Conservation (phyloP, 1,140 invertebrate genomes). For the Ceratina japonica region DNA sequence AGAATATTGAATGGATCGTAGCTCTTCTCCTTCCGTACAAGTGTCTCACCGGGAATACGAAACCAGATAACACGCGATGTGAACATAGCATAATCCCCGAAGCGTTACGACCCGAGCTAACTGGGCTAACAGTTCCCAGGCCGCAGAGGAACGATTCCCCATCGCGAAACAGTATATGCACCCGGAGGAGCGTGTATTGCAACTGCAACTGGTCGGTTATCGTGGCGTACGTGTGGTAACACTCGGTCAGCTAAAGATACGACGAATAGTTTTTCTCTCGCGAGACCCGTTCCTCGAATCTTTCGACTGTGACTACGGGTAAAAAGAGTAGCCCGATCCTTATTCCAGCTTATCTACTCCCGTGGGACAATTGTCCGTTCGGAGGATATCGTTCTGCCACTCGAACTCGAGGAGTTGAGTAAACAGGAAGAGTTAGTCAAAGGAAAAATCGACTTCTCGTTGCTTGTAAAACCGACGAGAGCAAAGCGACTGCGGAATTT, state of each 20-base stretch:
- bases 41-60: slow-evolving; percentile 43
- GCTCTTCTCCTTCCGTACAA: slow-evolving; percentile 37
- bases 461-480: too few species aligned
- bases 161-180: slow-evolving; percentile 48
- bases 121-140: slow-evolving; percentile 70
- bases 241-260: slow-evolving; percentile 14
- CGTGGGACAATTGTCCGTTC: neutral
- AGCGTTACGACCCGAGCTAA: slow-evolving; percentile 67
- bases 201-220: neutral
- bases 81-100: slow-evolving; percentile 63
- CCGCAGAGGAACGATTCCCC: slow-evolving; percentile 54
- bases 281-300: slow-evolving; percentile 6
- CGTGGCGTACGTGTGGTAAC: slow-evolving; percentile 27
- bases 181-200: neutral
- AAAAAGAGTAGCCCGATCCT: neutral
- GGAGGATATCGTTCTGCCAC: too few species aligned
- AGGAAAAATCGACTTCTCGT: too few species aligned
- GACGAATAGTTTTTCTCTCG: slow-evolving; percentile 1
- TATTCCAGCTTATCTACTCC: neutral
- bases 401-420: too few species aligned
- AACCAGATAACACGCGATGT: slow-evolving; percentile 50
- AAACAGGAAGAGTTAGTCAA: too few species aligned
- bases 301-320: neutral
- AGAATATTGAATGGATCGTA: neutral
- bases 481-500: too few species aligned